Evolutionary conservation across 2,888 invertebrate genomes (phyloP).

Genomic region (Apamea anceps): DNA sequence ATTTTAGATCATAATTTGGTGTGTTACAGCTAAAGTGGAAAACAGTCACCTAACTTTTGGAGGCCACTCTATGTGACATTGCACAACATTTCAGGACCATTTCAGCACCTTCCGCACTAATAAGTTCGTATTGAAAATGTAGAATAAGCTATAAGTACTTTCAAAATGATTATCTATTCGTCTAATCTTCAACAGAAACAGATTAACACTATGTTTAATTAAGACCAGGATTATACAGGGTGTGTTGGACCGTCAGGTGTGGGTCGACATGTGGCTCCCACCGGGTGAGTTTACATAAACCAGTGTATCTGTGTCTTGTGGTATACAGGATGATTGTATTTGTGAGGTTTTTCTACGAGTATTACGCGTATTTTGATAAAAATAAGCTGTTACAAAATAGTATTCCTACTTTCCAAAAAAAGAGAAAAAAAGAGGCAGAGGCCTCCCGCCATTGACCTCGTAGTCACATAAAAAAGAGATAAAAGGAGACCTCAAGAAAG

Average conservation of each 20-base stretch:
- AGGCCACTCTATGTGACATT: background rate
- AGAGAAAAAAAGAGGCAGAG: background rate
- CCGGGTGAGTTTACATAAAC: constrained; percentile 79
- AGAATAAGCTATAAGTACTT: background rate
- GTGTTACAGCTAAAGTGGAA: too few relatives aligned
- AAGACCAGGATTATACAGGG: constrained; percentile 71
- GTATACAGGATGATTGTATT: constrained; percentile 65
- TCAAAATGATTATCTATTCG: constrained; percentile 36
- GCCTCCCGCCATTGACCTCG: background rate
- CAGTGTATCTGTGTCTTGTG: constrained; percentile 67
- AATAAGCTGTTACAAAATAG: background rate
- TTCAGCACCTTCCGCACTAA: background rate
- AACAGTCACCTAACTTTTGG: too few relatives aligned
- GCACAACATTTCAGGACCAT: background rate
- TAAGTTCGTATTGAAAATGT: background rate
- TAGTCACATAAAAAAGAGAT: background rate
- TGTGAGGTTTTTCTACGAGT: background rate
- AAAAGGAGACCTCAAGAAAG: background rate
- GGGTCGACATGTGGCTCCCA: constrained; percentile 80
- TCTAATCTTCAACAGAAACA: constrained; percentile 51
- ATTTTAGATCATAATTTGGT: too few relatives aligned
- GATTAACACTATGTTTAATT: constrained; percentile 68
- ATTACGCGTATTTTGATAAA: background rate
- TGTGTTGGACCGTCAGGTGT: constrained; percentile 77
- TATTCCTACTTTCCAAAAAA: background rate